Conservation (phyloP, 2,797 vertebrate genomes). For the Xiphorhynchus erythropygius region DNA sequence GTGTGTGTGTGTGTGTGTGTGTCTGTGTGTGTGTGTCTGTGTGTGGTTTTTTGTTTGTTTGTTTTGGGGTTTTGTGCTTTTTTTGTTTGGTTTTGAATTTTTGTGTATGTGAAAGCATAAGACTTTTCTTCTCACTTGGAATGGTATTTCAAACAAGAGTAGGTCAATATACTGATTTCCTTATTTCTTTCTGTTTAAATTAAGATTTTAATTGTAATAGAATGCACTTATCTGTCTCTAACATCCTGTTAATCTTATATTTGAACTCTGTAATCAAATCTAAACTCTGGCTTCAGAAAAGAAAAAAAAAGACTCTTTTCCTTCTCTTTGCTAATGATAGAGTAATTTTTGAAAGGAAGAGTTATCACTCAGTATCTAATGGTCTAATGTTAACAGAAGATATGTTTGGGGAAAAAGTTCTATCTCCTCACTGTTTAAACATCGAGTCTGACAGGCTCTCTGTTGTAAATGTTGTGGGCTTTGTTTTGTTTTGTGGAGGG, state of each 20-base stretch:
- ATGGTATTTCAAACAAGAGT: neutral
- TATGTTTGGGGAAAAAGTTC: neutral
- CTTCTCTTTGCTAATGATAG: neutral
- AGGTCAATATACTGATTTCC: neutral
- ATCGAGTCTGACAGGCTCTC: neutral
- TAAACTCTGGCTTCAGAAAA: neutral
- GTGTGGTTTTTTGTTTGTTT: neutral
- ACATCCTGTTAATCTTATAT: neutral
- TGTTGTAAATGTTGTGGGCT: rapidly evolving
- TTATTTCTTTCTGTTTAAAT: neutral
- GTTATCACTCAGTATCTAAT: neutral
- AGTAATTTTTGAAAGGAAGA: neutral
- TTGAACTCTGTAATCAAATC: neutral
- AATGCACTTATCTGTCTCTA: neutral
- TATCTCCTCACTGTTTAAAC: neutral
- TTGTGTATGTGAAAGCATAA: neutral
- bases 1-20: too few relatives aligned
- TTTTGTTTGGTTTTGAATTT: neutral
- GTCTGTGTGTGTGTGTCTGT: neutral
- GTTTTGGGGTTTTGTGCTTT: neutral
- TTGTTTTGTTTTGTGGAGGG: neutral
- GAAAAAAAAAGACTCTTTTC: neutral
- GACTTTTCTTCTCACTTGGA: neutral
- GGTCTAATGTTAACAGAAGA: neutral
- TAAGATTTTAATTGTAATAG: neutral